Percentiles rank a stretch among this genome's conserved stretches.
Evolutionary conservation across 2,797 vertebrate genomes (phyloP).

Genomic region (Pangasius krempfi): DNA sequence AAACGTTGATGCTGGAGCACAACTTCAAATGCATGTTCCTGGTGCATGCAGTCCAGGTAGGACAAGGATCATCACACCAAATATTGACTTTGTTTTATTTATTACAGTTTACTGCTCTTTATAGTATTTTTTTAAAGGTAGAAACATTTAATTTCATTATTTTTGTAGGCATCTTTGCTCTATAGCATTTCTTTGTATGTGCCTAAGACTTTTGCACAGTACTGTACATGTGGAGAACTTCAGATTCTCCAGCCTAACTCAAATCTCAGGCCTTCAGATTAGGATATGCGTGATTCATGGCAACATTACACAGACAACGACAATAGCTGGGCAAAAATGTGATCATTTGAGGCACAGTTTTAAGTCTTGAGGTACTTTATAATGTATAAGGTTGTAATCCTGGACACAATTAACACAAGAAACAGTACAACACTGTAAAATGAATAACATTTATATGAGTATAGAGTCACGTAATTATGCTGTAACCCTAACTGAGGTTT

Average conservation of each 20-base stretch:
- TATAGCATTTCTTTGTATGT: too few species aligned
- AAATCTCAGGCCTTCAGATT: neutral
- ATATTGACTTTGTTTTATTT: too few species aligned
- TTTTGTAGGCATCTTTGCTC: too few species aligned
- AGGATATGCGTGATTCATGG: too few species aligned
- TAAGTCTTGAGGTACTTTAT: neutral
- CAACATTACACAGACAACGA: neutral
- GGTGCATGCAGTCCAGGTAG: neutral
- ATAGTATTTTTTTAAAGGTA: too few species aligned
- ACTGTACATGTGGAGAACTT: neutral
- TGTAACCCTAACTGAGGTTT: neutral
- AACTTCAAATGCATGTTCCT: neutral
- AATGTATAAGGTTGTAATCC: neutral
- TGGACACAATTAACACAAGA: neutral
- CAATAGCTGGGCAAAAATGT: too few species aligned
- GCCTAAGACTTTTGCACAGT: too few species aligned
- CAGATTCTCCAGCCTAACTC: too few species aligned
- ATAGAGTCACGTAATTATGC: neutral
- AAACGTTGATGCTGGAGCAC: neutral
- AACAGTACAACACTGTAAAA: neutral
- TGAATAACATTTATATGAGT: neutral
- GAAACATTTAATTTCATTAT: too few species aligned
- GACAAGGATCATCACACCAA: neutral
- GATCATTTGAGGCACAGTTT: neutral
- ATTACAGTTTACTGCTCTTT: too few species aligned